These are phyloP conservation scores for Todiramphus saurophagus DNA, from an alignment of 2,113 vertebrate species.

Conservation along the genomic window DNA sequence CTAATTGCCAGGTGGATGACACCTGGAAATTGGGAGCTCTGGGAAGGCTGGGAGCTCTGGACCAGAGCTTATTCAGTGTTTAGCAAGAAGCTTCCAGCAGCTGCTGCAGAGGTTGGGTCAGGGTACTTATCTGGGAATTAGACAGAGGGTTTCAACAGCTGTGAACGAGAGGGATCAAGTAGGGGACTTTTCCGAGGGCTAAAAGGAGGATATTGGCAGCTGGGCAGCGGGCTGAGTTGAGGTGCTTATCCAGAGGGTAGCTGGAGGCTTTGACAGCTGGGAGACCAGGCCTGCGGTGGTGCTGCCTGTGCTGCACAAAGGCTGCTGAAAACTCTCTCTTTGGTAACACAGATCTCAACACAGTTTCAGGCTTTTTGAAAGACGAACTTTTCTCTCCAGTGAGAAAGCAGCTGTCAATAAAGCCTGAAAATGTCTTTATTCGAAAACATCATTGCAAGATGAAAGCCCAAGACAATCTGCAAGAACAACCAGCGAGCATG, in stretches of 20 bases:
- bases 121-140: constrained; percentile 61
- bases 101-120: constrained; percentile 40
- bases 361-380: constrained; percentile 11
- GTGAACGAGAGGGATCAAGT: constrained; percentile 48
- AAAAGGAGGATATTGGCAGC: constrained; percentile 52
- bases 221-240: constrained; percentile 27
- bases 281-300: not conserved
- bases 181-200: constrained; percentile 36
- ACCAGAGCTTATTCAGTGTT: not conserved
- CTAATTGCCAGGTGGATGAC: constrained; percentile 56
- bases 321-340: constrained; percentile 7
- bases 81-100: constrained; percentile 45
- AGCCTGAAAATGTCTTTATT: constrained; percentile 45
- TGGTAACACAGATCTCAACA: not conserved
- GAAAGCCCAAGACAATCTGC: constrained; percentile 24
- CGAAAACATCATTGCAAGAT: constrained; percentile 38
- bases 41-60: not conserved
- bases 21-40: constrained; percentile 40
- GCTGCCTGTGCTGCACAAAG: not conserved
- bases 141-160: constrained; percentile 41
- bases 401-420: constrained; percentile 46
- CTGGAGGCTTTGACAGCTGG: constrained; percentile 47
- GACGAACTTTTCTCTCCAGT: constrained; percentile 19
- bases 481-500: constrained; percentile 13
- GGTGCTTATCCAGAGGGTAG: constrained; percentile 46